Evolutionary conservation across 2,797 vertebrate genomes (phyloP).

Genomic region (Triplophysa yarkandensis): DNA sequence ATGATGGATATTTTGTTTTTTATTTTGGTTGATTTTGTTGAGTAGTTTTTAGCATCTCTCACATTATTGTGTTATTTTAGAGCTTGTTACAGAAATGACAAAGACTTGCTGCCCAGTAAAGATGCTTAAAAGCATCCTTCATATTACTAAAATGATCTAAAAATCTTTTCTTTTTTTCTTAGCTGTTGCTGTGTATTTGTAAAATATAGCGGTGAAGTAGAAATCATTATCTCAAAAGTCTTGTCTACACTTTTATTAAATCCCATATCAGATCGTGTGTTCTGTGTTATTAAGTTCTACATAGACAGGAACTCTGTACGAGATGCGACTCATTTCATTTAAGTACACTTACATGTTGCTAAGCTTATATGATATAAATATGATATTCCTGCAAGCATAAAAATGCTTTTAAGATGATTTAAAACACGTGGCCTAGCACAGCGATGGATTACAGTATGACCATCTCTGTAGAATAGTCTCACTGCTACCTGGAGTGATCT

Average conservation of each 20-base stretch:
- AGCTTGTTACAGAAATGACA: neutral
- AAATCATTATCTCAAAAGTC: neutral
- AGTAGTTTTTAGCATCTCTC: neutral
- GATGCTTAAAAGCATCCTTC: neutral
- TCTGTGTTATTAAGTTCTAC: neutral
- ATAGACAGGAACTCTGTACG: neutral
- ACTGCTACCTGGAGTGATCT: neutral
- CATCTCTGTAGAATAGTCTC: neutral
- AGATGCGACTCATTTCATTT: neutral
- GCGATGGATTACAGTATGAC: neutral
- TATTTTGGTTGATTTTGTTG: neutral
- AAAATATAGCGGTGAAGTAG: neutral
- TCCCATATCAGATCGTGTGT: neutral
- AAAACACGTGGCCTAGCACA: no score
- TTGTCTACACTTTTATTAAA: neutral
- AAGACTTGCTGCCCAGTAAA: neutral
- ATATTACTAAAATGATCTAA: neutral
- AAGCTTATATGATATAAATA: neutral
- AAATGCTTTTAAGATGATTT: no score
- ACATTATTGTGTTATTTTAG: neutral
- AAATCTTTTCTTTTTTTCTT: neutral
- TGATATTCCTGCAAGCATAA: neutral
- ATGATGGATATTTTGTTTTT: neutral
- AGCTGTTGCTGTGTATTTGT: neutral
- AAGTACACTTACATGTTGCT: conserved; percentile 6